Evolutionary conservation across 2,888 invertebrate species (phyloP), one percentile per base, ranked within the genome.

Genomic region (Gastracanthus pulcherrimus): DNA sequence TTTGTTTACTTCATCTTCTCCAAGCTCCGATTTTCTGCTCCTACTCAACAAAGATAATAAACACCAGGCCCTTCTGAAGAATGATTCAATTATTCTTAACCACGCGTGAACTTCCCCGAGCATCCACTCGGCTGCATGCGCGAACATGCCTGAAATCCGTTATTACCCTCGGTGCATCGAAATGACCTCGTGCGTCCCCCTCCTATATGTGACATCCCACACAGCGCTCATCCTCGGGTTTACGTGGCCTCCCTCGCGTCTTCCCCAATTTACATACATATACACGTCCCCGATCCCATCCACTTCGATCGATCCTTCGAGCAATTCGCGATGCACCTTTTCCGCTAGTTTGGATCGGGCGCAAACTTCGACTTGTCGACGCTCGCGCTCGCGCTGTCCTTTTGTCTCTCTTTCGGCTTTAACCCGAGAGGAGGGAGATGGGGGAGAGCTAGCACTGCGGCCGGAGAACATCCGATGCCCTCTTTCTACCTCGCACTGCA

Each of bases 391-490:
- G 13, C 48, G 31, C 26, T 85, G 76, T 71, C 36, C 29, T 55
- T 58, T 36, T 51, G 19, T 58, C 72, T 41, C 55, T 60, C 60
- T 72, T 62, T 62, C 48, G 45, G 48, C 26, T 26, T 51, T 34
- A 34, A n/a, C n/a, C n/a, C n/a, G n/a, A n/a, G n/a, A 51, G 23
- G 11, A n/a, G n/a, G 19, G 0, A 23, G 11, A 26, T 31, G 60
- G 38, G 31, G 38, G 48, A 2, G 9, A 19, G 55, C 38, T 26
- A 26, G 7, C 11, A 19, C 51, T 11, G 19, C 70, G 66, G 72
- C 76, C 72, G 83, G 83, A 84, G 82, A 85, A 80, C 84, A 83
- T 81, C 81, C 84, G 76, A n/a, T n/a, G n/a, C n/a, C n/a, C n/a
- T n/a, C n/a, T n/a, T n/a, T n/a, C n/a, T n/a, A n/a, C n/a, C n/a